These are phyloP conservation scores for Ditylenchus weischeri DNA, from an alignment of 2,888 invertebrate species.

Conservation along the genomic window DNA sequence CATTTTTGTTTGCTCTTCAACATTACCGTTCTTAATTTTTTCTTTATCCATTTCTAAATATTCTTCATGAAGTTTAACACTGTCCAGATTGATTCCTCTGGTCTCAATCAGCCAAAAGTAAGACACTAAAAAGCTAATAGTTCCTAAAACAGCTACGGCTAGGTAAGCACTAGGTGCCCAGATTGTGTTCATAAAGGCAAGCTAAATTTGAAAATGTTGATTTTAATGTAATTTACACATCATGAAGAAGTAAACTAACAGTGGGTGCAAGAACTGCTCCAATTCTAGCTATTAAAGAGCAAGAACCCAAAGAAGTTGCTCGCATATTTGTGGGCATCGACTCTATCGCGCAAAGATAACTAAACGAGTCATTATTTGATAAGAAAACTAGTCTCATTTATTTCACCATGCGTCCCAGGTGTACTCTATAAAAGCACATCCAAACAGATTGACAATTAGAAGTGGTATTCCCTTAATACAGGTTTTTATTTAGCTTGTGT, in stretches of 20 bases:
- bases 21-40: too few species aligned
- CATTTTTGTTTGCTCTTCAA: too few species aligned
- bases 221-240: too few species aligned
- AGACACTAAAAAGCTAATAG: slow-evolving; percentile 41
- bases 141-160: slow-evolving; percentile 47
- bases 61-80: slow-evolving; percentile 2
- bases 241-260: slow-evolving; percentile 23
- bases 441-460: slow-evolving; percentile 48
- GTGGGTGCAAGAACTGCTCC: slow-evolving; percentile 51
- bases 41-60: neutral
- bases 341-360: slow-evolving; percentile 51
- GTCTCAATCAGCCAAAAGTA: slow-evolving; percentile 39
- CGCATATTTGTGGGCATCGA: slow-evolving; percentile 47
- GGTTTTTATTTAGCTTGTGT: slow-evolving; percentile 30
- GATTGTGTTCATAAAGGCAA: slow-evolving; percentile 45
- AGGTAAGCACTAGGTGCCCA: slow-evolving; percentile 53
- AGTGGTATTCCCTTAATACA: slow-evolving; percentile 42
- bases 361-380: too few species aligned
- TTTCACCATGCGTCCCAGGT: slow-evolving; percentile 49
- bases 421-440: slow-evolving; percentile 53
- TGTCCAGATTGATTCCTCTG: slow-evolving; percentile 31
- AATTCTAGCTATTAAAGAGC: slow-evolving; percentile 47
- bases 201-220: slow-evolving; percentile 34
- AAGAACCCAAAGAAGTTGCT: slow-evolving; percentile 51
- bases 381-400: neutral